Percentiles rank a stretch among this genome's conserved stretches.
Evolutionary conservation across 2,888 invertebrate genomes (phyloP).

Genomic region (Lathronympha strigana): DNA sequence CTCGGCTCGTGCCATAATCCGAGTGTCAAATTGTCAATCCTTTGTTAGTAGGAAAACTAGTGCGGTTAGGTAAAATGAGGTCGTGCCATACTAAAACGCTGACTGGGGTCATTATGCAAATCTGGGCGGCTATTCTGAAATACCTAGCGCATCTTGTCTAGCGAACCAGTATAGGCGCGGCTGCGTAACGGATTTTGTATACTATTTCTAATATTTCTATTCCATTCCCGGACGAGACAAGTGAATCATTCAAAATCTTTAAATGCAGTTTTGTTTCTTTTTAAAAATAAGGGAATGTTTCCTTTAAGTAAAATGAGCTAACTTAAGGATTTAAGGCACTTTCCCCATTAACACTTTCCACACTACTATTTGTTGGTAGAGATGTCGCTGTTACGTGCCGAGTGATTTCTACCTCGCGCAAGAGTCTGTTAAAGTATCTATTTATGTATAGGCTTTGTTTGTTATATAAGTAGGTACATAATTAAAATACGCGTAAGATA

Average conservation of each 20-base stretch:
- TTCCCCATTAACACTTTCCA: too few species aligned
- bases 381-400: background rate
- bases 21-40: constrained; percentile 18
- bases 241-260: too few species aligned
- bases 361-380: background rate
- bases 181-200: background rate
- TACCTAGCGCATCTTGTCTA: background rate
- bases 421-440: background rate
- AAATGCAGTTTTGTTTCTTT: too few species aligned
- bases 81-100: constrained; percentile 57
- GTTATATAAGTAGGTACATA: too few species aligned
- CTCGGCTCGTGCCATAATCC: constrained; percentile 7
- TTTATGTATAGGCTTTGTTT: background rate
- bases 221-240: too few species aligned
- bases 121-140: constrained; percentile 44
- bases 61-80: constrained; percentile 58
- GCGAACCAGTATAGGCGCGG: background rate
- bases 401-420: background rate
- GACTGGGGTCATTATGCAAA: constrained; percentile 74
- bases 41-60: constrained; percentile 52
- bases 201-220: too few species aligned
- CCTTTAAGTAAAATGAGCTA: too few species aligned
- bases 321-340: too few species aligned
- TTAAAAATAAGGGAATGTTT: too few species aligned
- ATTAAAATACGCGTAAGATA: too few species aligned